Base-by-base conservation (phyloP, 2,797 vertebrate species). In the Calcarius lapponicus region DNA sequence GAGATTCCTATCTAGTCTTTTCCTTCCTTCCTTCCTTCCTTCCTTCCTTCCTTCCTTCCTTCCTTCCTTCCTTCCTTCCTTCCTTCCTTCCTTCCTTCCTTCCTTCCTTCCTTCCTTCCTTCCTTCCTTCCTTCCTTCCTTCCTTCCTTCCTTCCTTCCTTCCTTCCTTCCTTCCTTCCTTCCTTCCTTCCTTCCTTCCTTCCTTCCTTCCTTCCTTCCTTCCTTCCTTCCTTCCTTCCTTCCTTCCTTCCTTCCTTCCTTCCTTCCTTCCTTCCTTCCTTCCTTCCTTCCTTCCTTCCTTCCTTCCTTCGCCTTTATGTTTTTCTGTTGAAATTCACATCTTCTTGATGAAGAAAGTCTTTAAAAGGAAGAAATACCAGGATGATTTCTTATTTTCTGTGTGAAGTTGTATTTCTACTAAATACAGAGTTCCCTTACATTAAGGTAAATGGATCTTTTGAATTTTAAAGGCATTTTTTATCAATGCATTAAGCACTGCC, bases 291-390 rank as follows among this genome's bases (percentile, higher is more conserved):
- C 31, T 47, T 47, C 45, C 45, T 47, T 47, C 45, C 45, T 47
- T 13, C 53, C 20, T n/a, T 21, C 54, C 20, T n/a, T 15, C 4
- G 0, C 20, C 17, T 13, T 31, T 62, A 3, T 3, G n/a, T 31
- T 11, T 6, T 48, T 74, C 15, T 24, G 17, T 22, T 47, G 9
- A 26, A 67, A 71, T 66, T 53, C 26, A 29, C 12, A 66, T 6
- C 28, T 56, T 1, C 13, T 45, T 86, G 9, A 6, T 51, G 25
- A n/a, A 81, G 19, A 82, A 88, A 40, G 22, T 53, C 7, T 82
- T 80, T 54, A 54, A 11, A 53, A 88, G 75, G 28, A 47, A 47
- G 22, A 62, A 76, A 70, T 47, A 42, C 1, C 3, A 28, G 10
- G 2, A 15, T 71, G 24, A 36, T 65, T 85, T 85, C 34, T 54